phyloP scores from a whole-genome alignment of 92 coral and sea anemone species.

The Porites rus region DNA sequence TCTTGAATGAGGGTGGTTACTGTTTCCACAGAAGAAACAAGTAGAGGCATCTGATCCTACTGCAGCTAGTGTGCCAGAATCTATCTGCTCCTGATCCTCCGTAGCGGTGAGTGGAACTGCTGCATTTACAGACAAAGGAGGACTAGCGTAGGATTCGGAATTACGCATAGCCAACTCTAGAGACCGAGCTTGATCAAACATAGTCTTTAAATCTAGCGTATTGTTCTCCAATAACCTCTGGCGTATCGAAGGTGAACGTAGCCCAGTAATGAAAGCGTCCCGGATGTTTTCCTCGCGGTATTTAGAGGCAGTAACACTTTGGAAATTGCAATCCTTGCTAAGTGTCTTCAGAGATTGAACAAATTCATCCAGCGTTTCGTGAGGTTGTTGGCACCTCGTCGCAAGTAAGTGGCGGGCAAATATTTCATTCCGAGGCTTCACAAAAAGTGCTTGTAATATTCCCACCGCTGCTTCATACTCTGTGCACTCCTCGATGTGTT shows the following conservation, averaged over 20 bases:
- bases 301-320: conserved; percentile 45
- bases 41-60: too few species aligned
- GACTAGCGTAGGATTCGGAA: conserved; percentile 2
- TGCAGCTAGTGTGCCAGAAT: too few species aligned
- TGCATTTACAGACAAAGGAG: not conserved
- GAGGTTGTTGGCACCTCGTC: conserved; percentile 55
- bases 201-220: conserved; percentile 51
- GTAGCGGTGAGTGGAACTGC: too few species aligned
- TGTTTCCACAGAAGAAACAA: too few species aligned
- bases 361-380: conserved; percentile 36
- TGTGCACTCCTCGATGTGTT: conserved; percentile 54
- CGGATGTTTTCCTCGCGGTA: conserved; percentile 47
- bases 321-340: conserved; percentile 40
- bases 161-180: not conserved
- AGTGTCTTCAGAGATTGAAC: conserved; percentile 61
- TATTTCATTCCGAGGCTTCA: conserved; percentile 32
- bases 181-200: conserved; percentile 59
- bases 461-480: conserved; percentile 50
- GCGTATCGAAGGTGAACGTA: conserved; percentile 34
- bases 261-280: conserved; percentile 53
- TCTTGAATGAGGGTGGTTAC: too few species aligned
- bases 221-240: conserved; percentile 52
- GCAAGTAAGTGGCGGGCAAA: conserved; percentile 71
- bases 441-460: conserved; percentile 36
- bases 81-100: too few species aligned